Evolutionary conservation across 2,797 vertebrate species (phyloP).

Genomic region (Pteropus rufus): DNA sequence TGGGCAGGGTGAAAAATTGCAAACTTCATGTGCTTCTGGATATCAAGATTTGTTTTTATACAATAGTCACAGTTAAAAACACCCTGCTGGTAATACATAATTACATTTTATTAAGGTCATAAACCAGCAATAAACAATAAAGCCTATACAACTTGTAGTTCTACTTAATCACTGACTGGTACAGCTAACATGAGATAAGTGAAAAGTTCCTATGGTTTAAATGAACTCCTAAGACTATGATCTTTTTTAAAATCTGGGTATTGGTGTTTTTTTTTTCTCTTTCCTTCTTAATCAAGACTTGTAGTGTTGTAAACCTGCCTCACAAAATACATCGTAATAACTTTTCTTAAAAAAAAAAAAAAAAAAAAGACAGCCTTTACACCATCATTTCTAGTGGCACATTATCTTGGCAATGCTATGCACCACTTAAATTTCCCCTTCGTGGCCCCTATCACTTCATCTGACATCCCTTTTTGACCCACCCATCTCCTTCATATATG

Average conservation of each 20-base stretch:
- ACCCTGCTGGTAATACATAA: slow-evolving; percentile 99
- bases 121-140: slow-evolving; percentile 98
- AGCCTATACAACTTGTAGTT: slow-evolving; percentile 98
- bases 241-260: slow-evolving; percentile 87
- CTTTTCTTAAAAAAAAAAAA: slow-evolving; percentile 84
- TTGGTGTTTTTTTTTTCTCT: slow-evolving; percentile 83
- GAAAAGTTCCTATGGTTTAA: slow-evolving; percentile 96
- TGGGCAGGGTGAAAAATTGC: slow-evolving; percentile 94
- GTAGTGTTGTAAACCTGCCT: slow-evolving; percentile 94
- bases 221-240: slow-evolving; percentile 93
- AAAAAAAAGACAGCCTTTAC: slow-evolving; percentile 85
- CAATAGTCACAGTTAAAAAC: slow-evolving; percentile 99
- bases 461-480: slow-evolving; percentile 88
- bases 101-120: slow-evolving; percentile 98
- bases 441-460: slow-evolving; percentile 86
- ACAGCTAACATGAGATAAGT: slow-evolving; percentile 95
- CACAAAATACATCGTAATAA: slow-evolving; percentile 89
- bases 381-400: slow-evolving; percentile 85
- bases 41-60: slow-evolving; percentile 98
- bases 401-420: slow-evolving; percentile 85
- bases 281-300: slow-evolving; percentile 90
- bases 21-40: slow-evolving; percentile 97
- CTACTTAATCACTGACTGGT: slow-evolving; percentile 96
- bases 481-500: slow-evolving; percentile 91
- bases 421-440: slow-evolving; percentile 85